Conservation (phyloP, 1,140 invertebrate species). For the Ips nitidus region DNA sequence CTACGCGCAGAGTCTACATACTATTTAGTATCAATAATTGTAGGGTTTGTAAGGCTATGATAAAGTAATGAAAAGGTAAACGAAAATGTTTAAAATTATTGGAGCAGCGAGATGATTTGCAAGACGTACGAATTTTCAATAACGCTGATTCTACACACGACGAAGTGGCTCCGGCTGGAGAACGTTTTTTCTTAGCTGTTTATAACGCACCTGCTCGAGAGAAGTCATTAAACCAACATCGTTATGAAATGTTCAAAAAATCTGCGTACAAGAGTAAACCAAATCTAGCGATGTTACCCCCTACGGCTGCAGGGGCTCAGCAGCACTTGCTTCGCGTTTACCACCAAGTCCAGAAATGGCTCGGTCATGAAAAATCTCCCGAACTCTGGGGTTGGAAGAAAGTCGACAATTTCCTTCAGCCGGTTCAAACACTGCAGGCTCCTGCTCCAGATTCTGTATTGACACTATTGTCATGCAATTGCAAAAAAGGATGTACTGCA, state of each 20-base stretch:
- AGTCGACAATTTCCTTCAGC: neutral
- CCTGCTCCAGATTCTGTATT: neutral
- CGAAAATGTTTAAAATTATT: too few relatives aligned
- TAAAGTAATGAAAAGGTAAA: too few relatives aligned
- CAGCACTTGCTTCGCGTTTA: neutral
- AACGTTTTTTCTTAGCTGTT: neutral
- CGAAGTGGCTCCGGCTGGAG: too few relatives aligned
- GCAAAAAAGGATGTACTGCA: neutral
- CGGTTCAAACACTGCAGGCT: neutral
- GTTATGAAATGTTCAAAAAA: neutral
- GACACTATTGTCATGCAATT: neutral
- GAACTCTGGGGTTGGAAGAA: neutral
- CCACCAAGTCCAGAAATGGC: neutral
- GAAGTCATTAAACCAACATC: neutral
- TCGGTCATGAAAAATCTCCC: neutral
- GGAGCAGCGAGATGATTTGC: too few relatives aligned
- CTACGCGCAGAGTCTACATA: too few relatives aligned
- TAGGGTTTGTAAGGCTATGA: too few relatives aligned
- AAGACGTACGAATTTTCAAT: too few relatives aligned
- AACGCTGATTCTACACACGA: too few relatives aligned
- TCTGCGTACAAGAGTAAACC: neutral
- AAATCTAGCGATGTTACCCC: neutral
- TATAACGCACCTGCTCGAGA: neutral
- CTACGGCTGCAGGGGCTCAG: neutral
- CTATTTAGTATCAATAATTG: too few relatives aligned